These are phyloP conservation scores for Mesorhabditis spiculigera DNA, from an alignment of 2,888 invertebrate genomes.

Conservation along the genomic window DNA sequence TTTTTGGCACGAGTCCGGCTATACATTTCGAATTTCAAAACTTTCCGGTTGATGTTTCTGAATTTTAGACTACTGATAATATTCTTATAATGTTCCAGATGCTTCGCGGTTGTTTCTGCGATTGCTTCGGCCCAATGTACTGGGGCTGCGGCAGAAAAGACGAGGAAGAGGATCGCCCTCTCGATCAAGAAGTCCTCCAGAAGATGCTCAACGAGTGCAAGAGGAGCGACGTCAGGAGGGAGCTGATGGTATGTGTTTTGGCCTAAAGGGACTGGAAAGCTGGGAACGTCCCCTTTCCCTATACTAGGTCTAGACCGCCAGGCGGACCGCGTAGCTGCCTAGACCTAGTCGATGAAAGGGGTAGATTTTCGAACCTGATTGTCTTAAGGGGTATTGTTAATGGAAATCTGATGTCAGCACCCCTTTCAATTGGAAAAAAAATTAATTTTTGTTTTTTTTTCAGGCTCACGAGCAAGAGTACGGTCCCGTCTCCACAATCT, in stretches of 20 bases:
- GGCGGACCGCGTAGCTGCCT: too few species aligned
- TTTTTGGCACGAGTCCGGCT: too few species aligned
- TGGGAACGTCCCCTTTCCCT: too few species aligned
- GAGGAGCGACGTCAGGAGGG: background rate
- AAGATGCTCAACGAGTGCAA: constrained; percentile 3
- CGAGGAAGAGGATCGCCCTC: background rate
- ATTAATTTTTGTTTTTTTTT: background rate
- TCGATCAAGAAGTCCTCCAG: background rate
- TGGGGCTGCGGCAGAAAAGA: background rate
- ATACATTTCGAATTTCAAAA: too few species aligned
- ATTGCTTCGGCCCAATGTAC: constrained; percentile 35
- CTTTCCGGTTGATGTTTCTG: constrained; percentile 6
- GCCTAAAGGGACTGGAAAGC: too few species aligned
- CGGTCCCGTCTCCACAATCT: background rate
- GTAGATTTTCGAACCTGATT: too few species aligned
- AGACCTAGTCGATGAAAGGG: too few species aligned
- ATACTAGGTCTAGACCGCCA: too few species aligned
- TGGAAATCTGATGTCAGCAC: background rate
- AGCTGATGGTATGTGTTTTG: background rate
- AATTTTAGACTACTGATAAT: background rate
- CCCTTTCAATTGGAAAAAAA: background rate
- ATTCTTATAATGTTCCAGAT: constrained; percentile 26
- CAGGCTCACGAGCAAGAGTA: background rate
- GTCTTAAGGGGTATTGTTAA: too few species aligned
- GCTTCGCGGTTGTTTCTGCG: constrained; percentile 40